Evolutionary conservation across 2,797 vertebrate genomes (phyloP).

Genomic region (Phoeniculus purpureus): DNA sequence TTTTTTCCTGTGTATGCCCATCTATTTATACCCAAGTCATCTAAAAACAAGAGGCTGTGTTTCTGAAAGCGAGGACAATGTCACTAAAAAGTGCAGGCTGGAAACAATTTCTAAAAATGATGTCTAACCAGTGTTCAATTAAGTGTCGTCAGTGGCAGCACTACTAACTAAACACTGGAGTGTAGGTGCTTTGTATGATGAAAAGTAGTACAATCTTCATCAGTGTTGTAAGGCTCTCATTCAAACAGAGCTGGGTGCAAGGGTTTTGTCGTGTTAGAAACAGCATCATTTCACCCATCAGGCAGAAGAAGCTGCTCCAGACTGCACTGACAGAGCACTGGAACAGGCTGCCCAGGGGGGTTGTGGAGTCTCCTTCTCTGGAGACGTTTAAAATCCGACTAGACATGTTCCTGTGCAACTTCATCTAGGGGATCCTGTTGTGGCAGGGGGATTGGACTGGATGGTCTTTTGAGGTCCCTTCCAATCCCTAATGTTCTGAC

Average conservation of each 20-base stretch:
- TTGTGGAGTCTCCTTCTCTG: too few species aligned
- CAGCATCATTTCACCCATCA: neutral
- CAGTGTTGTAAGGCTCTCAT: neutral
- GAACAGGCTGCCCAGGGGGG: too few species aligned
- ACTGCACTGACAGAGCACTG: neutral
- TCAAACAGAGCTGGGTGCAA: neutral
- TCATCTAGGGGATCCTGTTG: too few species aligned
- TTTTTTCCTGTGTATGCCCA: neutral
- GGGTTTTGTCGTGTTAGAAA: neutral
- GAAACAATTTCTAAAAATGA: neutral
- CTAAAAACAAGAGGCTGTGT: neutral
- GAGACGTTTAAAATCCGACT: too few species aligned
- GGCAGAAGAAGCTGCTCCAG: neutral
- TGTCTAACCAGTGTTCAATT: neutral
- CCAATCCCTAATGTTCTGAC: too few species aligned
- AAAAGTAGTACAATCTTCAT: neutral
- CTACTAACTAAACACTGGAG: neutral
- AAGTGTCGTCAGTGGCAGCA: neutral
- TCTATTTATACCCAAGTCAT: neutral
- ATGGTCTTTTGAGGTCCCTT: too few species aligned
- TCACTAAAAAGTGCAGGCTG: neutral
- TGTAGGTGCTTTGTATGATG: neutral
- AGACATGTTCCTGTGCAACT: too few species aligned
- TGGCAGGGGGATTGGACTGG: too few species aligned
- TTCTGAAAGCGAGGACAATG: conserved; percentile 13